A percentile compares a stretch with the other conserved stretches of the same genome.
Conservation (phyloP, 2,797 vertebrate species). For the Crypturellus tataupa region DNA sequence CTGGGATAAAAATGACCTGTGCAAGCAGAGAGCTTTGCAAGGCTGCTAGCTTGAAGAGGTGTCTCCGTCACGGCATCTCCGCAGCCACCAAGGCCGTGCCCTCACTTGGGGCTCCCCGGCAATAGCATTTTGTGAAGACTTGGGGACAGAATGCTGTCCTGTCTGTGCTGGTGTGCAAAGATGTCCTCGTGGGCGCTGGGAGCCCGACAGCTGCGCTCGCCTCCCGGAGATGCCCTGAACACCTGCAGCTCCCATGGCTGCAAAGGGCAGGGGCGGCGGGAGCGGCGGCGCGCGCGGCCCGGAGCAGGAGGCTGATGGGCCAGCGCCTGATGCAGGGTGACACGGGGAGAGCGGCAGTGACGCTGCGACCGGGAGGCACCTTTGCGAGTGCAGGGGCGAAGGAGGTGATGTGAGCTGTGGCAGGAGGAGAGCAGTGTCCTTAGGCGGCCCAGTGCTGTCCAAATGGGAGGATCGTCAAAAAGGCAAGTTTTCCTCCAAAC, state of each 20-base stretch:
- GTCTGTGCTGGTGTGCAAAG: neutral
- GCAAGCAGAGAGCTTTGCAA: neutral
- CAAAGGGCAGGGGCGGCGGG: neutral
- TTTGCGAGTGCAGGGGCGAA: fast-evolving
- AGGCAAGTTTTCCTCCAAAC: neutral
- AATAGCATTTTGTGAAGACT: neutral
- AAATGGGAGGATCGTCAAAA: neutral
- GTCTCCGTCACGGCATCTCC: neutral
- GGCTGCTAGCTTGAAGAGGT: neutral
- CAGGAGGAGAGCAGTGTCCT: neutral
- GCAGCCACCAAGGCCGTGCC: neutral
- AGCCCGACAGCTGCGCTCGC: neutral
- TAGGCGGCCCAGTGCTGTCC: neutral
- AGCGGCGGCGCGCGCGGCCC: neutral
- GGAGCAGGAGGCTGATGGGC: neutral
- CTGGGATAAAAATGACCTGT: neutral
- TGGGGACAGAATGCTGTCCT: neutral
- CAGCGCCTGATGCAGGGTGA: too few relatives aligned
- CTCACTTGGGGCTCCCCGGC: neutral
- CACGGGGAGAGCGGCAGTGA: neutral
- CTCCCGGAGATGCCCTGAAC: neutral
- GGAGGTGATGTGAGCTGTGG: neutral
- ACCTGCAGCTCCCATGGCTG: neutral
- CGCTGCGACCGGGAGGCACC: neutral
- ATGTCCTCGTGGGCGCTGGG: neutral